Evolutionary conservation across 2,888 invertebrate species (phyloP).

Genomic region (Panzeria rudis): DNA sequence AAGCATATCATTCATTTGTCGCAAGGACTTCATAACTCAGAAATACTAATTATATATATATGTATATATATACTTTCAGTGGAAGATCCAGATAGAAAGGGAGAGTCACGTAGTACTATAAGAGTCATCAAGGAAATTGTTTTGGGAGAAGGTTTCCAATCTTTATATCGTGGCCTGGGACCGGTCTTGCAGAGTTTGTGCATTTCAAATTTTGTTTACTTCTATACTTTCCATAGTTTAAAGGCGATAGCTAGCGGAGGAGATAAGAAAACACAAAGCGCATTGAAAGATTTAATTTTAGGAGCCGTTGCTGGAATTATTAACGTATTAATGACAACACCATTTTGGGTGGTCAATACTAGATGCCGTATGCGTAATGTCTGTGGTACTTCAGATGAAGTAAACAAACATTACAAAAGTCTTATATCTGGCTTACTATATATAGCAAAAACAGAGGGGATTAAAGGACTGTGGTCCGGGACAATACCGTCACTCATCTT

Average conservation of each 20-base stretch:
- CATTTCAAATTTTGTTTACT: constrained; percentile 96
- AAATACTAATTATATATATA: not conserved
- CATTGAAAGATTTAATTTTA: constrained; percentile 89
- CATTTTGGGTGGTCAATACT: constrained; percentile 96
- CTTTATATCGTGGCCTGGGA: constrained; percentile 89
- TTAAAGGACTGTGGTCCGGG: constrained; percentile 92
- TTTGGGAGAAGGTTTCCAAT: constrained; percentile 87
- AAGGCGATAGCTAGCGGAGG: constrained; percentile 85
- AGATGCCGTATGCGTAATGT: constrained; percentile 91
- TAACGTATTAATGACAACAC: constrained; percentile 94
- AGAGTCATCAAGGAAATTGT: constrained; percentile 87
- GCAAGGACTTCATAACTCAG: not conserved
- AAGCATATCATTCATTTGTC: not conserved
- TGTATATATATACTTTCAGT: constrained; percentile 84
- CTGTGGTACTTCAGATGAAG: constrained; percentile 75
- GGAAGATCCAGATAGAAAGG: constrained; percentile 87
- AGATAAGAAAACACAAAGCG: constrained; percentile 84
- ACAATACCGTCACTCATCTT: constrained; percentile 92
- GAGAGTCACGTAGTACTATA: constrained; percentile 87
- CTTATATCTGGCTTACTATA: constrained; percentile 88
- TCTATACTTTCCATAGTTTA: constrained; percentile 95
- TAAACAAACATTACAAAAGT: constrained; percentile 83
- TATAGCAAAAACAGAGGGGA: constrained; percentile 90
- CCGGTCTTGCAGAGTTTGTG: constrained; percentile 94
- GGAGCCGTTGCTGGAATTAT: constrained; percentile 92